Base-by-base conservation (phyloP, 2,888 invertebrate species). In the Dolichomitus sp. region DNA sequence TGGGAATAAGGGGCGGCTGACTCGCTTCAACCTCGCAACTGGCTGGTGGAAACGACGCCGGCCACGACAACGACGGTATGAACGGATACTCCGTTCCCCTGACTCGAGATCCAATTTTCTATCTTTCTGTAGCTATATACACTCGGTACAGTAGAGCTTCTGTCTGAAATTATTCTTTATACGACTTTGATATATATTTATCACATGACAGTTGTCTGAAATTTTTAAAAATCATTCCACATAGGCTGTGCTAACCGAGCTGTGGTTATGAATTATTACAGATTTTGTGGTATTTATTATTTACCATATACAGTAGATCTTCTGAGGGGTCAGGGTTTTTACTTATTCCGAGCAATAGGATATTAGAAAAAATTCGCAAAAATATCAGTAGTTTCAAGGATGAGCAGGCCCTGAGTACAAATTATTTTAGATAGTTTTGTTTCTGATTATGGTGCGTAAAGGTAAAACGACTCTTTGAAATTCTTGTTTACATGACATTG, bases 11-110 rank as follows among this genome's bases (percentile, higher is more conserved):
- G 48, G 73, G n/a, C 42, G 65, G 52, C 52, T 17, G 40, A 30
- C 54, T 76, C 75, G 75, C 45, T 76, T 68, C 75, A 12, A 75
- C 54, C 75, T 66, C 66, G 65, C 65, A n/a, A 50, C 54, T 66
- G 54, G 42, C 54, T 45, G 48, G 61, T 19, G 23, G 61, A 73
- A 50, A 73, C 73, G 72, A 72, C 59, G 59, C 45, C 59, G 72
- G 57, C 72, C 57, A 33, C 74, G 52, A 54, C 52, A 23, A 74
- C 57, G 42, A 30, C 54, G 54, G 40, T 54, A 75, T 75, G 66
- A 75, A 66, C 65, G 65, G 54, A 63, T 59, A 30, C 42, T 57
- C 70, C 11, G 37, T n/a, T 45, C 73, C 61, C 23, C 48, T 7
- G 73, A 33, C 73, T 73, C 48, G 48, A 61, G 61, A 73, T 73